These are phyloP conservation scores for Sinelater perroti DNA, from an alignment of 2,888 invertebrate species.

Conservation along the genomic window DNA sequence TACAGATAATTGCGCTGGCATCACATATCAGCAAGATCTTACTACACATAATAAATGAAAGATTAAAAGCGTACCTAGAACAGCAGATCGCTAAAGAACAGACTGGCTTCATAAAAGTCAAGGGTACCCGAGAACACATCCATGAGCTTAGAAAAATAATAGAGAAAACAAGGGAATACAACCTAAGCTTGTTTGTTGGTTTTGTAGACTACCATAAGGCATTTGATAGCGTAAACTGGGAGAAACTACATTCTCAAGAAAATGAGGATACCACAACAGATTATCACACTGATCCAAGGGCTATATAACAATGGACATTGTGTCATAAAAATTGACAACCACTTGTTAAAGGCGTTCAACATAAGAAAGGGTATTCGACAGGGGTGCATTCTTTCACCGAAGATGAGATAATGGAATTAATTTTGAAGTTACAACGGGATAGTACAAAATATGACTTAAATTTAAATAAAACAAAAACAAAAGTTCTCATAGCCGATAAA, in stretches of 20 bases:
- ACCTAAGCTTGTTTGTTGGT: background rate
- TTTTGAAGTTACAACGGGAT: too few relatives aligned
- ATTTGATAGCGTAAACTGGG: constrained; percentile 6
- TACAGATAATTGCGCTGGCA: too few relatives aligned
- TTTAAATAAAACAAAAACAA: too few relatives aligned
- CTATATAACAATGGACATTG: constrained; percentile 1
- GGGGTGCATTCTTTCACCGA: constrained; percentile 2
- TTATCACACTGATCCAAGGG: constrained; percentile 8
- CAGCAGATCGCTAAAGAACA: constrained; percentile 5
- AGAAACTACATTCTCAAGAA: constrained; percentile 2
- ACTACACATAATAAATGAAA: too few relatives aligned
- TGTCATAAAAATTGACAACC: constrained; percentile 7
- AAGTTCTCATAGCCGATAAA: too few relatives aligned
- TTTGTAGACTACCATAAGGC: constrained; percentile 1
- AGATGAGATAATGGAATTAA: too few relatives aligned
- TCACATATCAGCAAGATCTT: too few relatives aligned
- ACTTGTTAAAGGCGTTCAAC: background rate
- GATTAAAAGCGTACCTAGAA: too few relatives aligned
- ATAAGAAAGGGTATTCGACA: constrained; percentile 2
- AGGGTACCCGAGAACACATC: background rate
- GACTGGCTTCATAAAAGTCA: background rate
- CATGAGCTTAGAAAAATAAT: background rate
- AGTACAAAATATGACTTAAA: too few relatives aligned
- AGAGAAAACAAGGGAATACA: background rate
- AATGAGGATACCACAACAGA: constrained; percentile 11